A percentile compares a stretch with the other conserved stretches of the same genome.
Evolutionary conservation across 2,113 vertebrate genomes (phyloP).

Genomic region (Tetrao urogallus): DNA sequence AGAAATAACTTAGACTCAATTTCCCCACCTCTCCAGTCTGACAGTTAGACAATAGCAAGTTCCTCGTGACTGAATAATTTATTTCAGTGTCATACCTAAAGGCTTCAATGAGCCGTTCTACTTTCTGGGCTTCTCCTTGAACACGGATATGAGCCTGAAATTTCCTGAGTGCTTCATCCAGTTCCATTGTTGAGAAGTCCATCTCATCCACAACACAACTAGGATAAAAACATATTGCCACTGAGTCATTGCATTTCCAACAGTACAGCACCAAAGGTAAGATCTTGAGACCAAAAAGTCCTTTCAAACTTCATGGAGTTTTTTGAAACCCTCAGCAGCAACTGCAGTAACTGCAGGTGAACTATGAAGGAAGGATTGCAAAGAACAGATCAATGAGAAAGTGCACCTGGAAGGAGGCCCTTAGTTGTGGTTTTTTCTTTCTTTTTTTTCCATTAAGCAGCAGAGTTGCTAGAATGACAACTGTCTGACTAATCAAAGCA

Average conservation of each 20-base stretch:
- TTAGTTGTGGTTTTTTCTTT: neutral
- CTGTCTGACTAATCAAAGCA: neutral
- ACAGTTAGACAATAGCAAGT: neutral
- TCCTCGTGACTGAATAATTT: neutral
- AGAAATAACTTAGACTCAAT: neutral
- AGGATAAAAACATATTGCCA: constrained; percentile 39
- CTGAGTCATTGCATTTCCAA: neutral
- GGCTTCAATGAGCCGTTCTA: constrained; percentile 94
- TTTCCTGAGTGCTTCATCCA: constrained; percentile 96
- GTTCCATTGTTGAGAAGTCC: constrained; percentile 95
- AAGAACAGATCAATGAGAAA: neutral
- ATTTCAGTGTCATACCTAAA: constrained; percentile 84
- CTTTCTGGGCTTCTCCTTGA: constrained; percentile 97
- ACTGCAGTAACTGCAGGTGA: neutral
- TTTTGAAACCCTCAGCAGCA: neutral
- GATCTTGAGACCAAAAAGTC: neutral
- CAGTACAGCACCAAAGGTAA: neutral
- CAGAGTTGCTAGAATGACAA: neutral
- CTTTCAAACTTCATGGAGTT: neutral
- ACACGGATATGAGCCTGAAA: constrained; percentile 98
- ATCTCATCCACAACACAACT: constrained; percentile 98
- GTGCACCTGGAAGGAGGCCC: neutral
- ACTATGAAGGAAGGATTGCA: neutral
- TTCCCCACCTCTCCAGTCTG: neutral
- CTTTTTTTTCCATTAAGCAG: neutral